Conservation (phyloP, 2,113 vertebrate species). For the Pteruthius melanotis region DNA sequence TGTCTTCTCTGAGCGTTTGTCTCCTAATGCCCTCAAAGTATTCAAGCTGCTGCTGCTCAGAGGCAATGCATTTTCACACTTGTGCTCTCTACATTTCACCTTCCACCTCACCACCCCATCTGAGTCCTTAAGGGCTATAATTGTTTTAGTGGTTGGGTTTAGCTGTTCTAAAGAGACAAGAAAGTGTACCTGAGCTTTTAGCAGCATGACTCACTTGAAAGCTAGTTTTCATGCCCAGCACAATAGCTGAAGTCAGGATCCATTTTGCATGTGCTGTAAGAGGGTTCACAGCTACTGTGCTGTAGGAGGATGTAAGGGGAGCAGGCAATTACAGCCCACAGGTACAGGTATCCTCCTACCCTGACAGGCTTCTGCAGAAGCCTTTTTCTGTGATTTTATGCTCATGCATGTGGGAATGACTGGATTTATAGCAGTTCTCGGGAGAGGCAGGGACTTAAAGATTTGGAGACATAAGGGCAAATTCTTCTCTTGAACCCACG, state of each 20-base stretch:
- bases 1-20: neutral
- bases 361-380: neutral
- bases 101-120: neutral
- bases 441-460: neutral
- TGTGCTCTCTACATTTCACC: neutral
- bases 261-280: neutral
- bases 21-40: neutral
- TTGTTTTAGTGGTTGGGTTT: conserved; percentile 10
- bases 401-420: neutral
- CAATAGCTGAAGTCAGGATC: neutral
- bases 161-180: neutral
- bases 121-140: neutral
- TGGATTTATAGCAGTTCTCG: neutral
- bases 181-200: neutral
- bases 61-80: neutral
- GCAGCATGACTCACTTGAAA: neutral
- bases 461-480: neutral
- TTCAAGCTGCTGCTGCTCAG: neutral
- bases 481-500: conserved; percentile 16
- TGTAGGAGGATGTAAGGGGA: neutral
- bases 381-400: neutral
- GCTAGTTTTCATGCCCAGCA: neutral
- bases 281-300: neutral
- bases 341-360: neutral
- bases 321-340: neutral